Evolutionary conservation across 92 coral and sea anemone species (phyloP).

Genomic region (Zoanthus solanderi): DNA sequence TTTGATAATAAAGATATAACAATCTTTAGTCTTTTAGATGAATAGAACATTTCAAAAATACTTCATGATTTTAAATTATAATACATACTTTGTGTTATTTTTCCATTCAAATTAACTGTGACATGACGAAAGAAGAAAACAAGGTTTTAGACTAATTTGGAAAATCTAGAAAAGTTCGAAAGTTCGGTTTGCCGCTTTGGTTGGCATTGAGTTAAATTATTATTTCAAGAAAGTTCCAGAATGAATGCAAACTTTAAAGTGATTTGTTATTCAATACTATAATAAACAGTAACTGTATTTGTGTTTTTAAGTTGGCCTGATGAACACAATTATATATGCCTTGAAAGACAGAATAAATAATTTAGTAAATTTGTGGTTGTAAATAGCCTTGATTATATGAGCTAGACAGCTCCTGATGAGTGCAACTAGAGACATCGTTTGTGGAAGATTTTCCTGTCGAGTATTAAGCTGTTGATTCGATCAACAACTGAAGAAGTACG

Average conservation of each 20-base stretch:
- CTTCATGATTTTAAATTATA: neutral
- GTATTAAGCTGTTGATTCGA: conserved; percentile 1
- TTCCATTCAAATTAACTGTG: neutral
- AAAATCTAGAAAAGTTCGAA: neutral
- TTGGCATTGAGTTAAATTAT: no score
- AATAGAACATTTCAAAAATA: neutral
- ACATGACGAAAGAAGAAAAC: neutral
- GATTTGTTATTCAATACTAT: neutral
- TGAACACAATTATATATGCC: neutral
- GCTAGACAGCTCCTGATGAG: neutral
- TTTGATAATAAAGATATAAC: neutral
- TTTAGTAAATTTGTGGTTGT: neutral
- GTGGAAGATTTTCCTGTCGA: conserved; percentile 4
- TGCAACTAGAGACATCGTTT: neutral
- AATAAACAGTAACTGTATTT: neutral
- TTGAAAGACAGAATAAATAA: neutral
- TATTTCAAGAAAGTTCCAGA: conserved; percentile 13
- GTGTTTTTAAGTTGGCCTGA: neutral
- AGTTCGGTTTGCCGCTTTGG: neutral
- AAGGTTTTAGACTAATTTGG: neutral
- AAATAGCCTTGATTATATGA: no score
- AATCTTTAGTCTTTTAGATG: no score
- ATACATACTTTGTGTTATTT: neutral
- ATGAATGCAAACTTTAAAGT: neutral
- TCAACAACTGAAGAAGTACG: neutral